phyloP scores from a whole-genome alignment of 2,113 vertebrate genomes.

The Pseudorasbora parva region DNA sequence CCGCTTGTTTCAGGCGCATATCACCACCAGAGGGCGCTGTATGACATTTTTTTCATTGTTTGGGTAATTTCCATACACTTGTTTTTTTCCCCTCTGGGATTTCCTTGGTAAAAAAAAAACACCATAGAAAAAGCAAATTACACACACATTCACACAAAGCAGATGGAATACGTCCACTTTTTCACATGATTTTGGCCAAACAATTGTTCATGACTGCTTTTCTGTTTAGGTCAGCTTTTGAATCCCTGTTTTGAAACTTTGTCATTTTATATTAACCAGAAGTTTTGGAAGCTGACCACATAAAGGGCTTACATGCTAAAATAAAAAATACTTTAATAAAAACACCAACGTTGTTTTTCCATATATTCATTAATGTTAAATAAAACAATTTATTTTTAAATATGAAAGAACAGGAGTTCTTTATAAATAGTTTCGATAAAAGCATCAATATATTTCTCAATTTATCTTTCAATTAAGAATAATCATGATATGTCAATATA shows the following conservation, averaged over 20 bases:
- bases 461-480: not conserved
- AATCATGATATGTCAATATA: not conserved
- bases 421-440: not conserved
- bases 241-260: not conserved
- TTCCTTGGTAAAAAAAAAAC: constrained; percentile 8
- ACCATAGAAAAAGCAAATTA: not conserved
- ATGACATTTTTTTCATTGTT: not conserved
- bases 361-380: not conserved
- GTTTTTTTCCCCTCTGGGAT: not conserved
- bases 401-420: not conserved
- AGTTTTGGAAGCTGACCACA: not conserved
- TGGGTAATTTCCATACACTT: constrained; percentile 1
- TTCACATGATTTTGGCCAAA: constrained; percentile 7
- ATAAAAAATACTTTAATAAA: not conserved
- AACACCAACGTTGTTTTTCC: not conserved
- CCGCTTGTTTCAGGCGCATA: not conserved
- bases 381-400: not conserved
- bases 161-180: constrained; percentile 8
- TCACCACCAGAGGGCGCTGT: constrained; percentile 7
- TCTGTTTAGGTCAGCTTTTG: constrained; percentile 6
- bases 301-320: not conserved
- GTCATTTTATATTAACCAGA: not conserved
- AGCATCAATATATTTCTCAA: not conserved
- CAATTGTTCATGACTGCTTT: not conserved
- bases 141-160: not conserved